A percentile compares a stretch with the other conserved stretches of the same genome.
phyloP scores from a whole-genome alignment of 2,113 vertebrate species.

The Syngnathus floridae region DNA sequence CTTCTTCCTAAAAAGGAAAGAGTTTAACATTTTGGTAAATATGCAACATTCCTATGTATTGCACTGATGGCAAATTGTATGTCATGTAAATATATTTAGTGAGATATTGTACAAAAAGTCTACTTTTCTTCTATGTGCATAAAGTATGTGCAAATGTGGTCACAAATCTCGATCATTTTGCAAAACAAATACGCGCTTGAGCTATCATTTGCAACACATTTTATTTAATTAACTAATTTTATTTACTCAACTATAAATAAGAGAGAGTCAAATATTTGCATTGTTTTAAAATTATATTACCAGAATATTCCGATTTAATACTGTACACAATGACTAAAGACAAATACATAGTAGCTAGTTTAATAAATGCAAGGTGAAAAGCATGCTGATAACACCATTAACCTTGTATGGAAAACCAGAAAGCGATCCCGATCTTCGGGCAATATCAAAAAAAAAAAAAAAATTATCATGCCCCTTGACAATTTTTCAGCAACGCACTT shows the following conservation, averaged over 20 bases:
- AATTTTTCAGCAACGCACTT: background rate
- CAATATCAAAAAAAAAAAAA: background rate
- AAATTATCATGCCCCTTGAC: background rate
- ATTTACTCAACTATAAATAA: background rate
- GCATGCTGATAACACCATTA: background rate
- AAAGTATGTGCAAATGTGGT: slow-evolving; percentile 66
- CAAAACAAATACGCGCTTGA: slow-evolving; percentile 1
- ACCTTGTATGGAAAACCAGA: background rate
- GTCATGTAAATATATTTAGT: slow-evolving; percentile 95
- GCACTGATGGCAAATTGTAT: slow-evolving; percentile 88
- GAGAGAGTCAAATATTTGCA: background rate
- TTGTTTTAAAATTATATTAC: background rate
- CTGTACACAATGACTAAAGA: no score
- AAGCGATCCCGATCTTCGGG: background rate
- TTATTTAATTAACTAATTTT: background rate
- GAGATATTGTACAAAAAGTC: slow-evolving; percentile 84
- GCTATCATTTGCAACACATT: background rate
- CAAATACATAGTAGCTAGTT: background rate
- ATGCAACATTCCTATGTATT: slow-evolving; percentile 95
- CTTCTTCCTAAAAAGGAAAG: slow-evolving; percentile 78
- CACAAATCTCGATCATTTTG: slow-evolving; percentile 36
- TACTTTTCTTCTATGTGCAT: slow-evolving; percentile 68
- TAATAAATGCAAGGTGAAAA: background rate
- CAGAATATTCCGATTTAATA: no score
- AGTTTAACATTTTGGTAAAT: slow-evolving; percentile 87